A percentile compares a stretch with the other conserved stretches of the same genome.
Evolutionary conservation across 1,140 invertebrate genomes (phyloP).

Genomic region (Euborellia annulipes): DNA sequence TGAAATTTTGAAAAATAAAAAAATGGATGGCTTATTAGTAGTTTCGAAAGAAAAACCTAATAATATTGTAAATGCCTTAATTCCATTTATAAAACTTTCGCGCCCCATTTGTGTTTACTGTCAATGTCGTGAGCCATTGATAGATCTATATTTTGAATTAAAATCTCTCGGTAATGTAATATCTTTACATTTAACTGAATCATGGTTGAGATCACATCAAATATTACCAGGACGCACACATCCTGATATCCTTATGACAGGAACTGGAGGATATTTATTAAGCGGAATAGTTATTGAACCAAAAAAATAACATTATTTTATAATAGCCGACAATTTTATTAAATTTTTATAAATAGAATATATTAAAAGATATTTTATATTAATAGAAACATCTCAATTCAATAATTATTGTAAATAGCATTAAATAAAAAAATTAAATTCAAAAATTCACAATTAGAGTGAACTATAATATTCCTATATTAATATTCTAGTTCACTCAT

Average conservation of each 20-base stretch:
- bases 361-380: not conserved
- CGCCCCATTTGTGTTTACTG: slow-evolving; percentile 74
- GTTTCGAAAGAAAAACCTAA: slow-evolving; percentile 70
- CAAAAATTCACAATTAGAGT: too few species aligned
- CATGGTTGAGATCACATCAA: slow-evolving; percentile 81
- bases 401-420: too few species aligned
- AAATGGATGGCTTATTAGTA: slow-evolving; percentile 66
- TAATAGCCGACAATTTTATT: too few species aligned
- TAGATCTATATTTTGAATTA: slow-evolving; percentile 60
- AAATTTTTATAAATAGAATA: slow-evolving; percentile 3
- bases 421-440: too few species aligned
- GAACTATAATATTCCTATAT: too few species aligned
- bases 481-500: too few species aligned
- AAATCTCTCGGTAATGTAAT: slow-evolving; percentile 51
- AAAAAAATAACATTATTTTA: slow-evolving; percentile 6
- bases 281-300: slow-evolving; percentile 37
- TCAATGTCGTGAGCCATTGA: slow-evolving; percentile 58
- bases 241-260: slow-evolving; percentile 62
- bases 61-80: slow-evolving; percentile 54
- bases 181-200: slow-evolving; percentile 61
- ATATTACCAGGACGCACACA: slow-evolving; percentile 69
- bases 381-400: not conserved
- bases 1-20: slow-evolving; percentile 20
- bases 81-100: slow-evolving; percentile 57
- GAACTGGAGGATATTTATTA: slow-evolving; percentile 57